Evolutionary conservation across 2,113 vertebrate species (phyloP).

Genomic region (Verasper variegatus): DNA sequence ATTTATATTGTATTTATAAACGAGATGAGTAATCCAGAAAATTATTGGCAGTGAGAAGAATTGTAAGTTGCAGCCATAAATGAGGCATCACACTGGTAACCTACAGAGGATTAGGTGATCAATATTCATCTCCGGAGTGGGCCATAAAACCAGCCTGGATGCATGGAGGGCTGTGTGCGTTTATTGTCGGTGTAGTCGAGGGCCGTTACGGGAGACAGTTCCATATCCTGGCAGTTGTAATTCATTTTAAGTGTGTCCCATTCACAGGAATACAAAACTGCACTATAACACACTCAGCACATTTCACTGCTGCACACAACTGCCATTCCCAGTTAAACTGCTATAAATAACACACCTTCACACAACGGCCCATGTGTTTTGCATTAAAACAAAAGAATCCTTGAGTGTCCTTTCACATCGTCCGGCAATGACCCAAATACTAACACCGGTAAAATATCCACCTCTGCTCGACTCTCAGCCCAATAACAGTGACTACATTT

Average conservation of each 20-base stretch:
- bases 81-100: constrained; percentile 5
- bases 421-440: constrained; percentile 36
- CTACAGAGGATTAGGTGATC: constrained; percentile 29
- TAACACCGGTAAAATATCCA: constrained; percentile 19
- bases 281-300: neutral
- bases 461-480: neutral
- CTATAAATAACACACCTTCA: constrained; percentile 49
- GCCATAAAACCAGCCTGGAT: constrained; percentile 22
- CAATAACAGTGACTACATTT: neutral
- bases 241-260: constrained; percentile 11
- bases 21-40: neutral
- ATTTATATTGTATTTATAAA: neutral
- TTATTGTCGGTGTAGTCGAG: constrained; percentile 5
- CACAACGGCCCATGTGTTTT: constrained; percentile 20
- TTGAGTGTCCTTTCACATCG: constrained; percentile 12
- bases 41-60: neutral
- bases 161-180: neutral
- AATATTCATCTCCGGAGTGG: constrained; percentile 38
- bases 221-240: constrained; percentile 19
- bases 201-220: constrained; percentile 15
- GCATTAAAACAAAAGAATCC: constrained; percentile 16
- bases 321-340: constrained; percentile 7
- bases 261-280: neutral
- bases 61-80: neutral
- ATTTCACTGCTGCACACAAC: constrained; percentile 24